These are phyloP conservation scores for Sphinx pinastri DNA, from an alignment of 2,888 invertebrate species.

Conservation along the genomic window DNA sequence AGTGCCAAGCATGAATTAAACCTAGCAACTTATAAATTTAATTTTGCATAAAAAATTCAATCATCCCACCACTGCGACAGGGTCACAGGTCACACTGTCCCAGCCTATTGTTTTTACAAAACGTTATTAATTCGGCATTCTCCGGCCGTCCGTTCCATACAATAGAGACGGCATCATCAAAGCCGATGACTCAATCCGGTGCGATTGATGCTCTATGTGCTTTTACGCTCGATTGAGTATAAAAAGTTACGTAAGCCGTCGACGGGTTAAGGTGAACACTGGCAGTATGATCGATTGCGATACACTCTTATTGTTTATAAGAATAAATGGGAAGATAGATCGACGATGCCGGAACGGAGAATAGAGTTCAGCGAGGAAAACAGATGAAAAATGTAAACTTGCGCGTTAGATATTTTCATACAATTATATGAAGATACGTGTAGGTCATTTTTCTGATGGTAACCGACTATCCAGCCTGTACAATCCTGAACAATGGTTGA, in stretches of 20 bases:
- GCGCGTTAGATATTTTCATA: too few species aligned
- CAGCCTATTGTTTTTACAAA: conserved; percentile 25
- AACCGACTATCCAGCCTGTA: too few species aligned
- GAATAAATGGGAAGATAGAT: neutral
- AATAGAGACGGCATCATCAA: conserved; percentile 28
- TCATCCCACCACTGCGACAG: neutral
- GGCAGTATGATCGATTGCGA: conserved; percentile 2
- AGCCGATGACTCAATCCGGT: conserved; percentile 24
- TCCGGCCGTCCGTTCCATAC: conserved; percentile 19
- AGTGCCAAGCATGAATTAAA: neutral
- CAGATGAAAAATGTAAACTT: too few species aligned
- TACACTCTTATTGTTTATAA: conserved; percentile 3
- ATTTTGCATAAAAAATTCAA: neutral
- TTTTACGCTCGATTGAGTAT: conserved; percentile 27
- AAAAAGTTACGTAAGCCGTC: conserved; percentile 25
- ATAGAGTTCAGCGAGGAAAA: too few species aligned
- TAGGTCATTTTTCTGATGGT: too few species aligned
- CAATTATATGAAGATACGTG: too few species aligned
- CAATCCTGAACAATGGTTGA: too few species aligned
- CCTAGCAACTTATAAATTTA: too few species aligned
- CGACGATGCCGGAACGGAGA: too few species aligned
- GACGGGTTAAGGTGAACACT: conserved; percentile 23
- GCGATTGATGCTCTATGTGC: conserved; percentile 27
- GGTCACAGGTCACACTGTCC: conserved; percentile 6
- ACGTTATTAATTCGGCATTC: conserved; percentile 23